Conservation (phyloP, 2,888 invertebrate species). For the Andrena flavipes region DNA sequence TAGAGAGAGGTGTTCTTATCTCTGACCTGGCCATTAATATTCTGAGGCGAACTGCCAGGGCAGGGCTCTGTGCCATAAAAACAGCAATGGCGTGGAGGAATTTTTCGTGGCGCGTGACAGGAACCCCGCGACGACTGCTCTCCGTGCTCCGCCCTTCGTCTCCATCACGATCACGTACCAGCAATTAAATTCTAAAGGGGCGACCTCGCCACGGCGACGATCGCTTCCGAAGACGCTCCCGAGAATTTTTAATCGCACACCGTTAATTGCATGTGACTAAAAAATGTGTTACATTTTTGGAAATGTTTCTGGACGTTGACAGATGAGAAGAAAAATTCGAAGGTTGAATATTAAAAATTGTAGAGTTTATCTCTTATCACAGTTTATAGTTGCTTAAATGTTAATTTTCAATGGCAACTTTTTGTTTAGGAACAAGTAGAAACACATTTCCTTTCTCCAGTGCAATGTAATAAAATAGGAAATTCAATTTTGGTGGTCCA, state of each 20-base stretch:
- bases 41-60: background rate
- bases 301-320: background rate
- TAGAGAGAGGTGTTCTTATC: background rate
- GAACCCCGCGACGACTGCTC: background rate
- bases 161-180: background rate
- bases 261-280: background rate
- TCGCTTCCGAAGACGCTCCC: background rate
- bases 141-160: background rate
- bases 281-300: background rate
- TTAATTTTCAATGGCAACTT: no score
- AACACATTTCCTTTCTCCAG: no score
- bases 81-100: background rate
- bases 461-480: no score
- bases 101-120: background rate
- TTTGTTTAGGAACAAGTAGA: no score
- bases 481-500: no score
- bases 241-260: background rate
- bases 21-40: conserved; percentile 26
- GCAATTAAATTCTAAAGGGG: conserved; percentile 5
- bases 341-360: no score
- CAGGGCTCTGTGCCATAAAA: background rate
- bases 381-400: no score
- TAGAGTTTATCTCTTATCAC: no score
- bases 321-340: no score
- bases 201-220: background rate